phyloP scores from a whole-genome alignment of 2,113 vertebrate species.

The Onychostoma macrolepis region DNA sequence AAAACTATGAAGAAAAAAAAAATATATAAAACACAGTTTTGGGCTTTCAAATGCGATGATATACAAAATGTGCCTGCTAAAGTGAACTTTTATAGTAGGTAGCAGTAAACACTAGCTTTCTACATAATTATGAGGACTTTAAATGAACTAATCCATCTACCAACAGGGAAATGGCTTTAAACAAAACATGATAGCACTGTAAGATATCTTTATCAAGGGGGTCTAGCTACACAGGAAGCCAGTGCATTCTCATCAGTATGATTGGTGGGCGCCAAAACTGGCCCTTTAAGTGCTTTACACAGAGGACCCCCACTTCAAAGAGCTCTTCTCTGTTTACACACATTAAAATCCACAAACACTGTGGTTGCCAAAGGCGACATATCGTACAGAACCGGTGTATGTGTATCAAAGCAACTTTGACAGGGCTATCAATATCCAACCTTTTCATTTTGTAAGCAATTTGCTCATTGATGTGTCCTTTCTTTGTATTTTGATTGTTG shows the following conservation, averaged over 20 bases:
- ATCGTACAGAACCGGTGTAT: not conserved
- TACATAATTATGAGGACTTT: not conserved
- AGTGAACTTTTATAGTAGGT: not conserved
- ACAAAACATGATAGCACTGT: not conserved
- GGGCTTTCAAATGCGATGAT: not conserved
- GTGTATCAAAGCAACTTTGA: conserved; percentile 1
- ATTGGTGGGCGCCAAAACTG: conserved; percentile 19
- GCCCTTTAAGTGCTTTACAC: conserved; percentile 8
- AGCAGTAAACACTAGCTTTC: not conserved
- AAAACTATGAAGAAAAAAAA: too few species aligned
- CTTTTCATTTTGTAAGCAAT: conserved; percentile 14
- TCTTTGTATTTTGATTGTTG: conserved; percentile 34
- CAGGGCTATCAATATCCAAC: conserved; percentile 1
- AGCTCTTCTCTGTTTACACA: conserved; percentile 19
- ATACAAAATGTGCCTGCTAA: not conserved
- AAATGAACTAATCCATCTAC: not conserved
- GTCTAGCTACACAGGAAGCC: conserved; percentile 1
- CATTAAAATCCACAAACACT: not conserved
- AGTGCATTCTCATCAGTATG: not conserved
- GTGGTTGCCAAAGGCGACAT: not conserved
- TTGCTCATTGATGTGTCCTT: conserved; percentile 18
- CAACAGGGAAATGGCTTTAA: not conserved
- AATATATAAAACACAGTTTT: not conserved
- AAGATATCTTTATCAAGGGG: not conserved
- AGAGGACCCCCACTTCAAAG: conserved; percentile 35